Base-by-base conservation (phyloP, 2,888 invertebrate species). In the Parnassius orleans region DNA sequence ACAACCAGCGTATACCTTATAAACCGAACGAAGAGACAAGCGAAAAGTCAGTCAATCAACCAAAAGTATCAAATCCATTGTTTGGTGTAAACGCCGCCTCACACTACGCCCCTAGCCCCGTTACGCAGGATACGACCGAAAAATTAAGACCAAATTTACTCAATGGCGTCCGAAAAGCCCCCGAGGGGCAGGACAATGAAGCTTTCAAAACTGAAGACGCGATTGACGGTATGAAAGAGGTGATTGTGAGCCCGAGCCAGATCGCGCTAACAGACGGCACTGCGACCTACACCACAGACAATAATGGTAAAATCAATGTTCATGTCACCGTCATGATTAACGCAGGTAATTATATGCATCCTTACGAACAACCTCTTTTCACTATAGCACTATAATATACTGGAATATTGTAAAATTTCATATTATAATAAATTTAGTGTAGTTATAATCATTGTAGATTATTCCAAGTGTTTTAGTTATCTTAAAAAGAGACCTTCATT, bases 281-380 rank as follows among this genome's bases (percentile, higher is more conserved):
- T 50, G 88, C 91, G 61, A 92, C 93, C 65, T 94, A 95, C 89
- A 93, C 94, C 72, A 94, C 95, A 71, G 94, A 95, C 86, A 92
- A 95, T 90, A 96, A 96, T 92, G 96, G 96, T 84, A 97, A 96
- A 93, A 96, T 95, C 92, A 96, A 95, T 93, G 96, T 96, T 85
- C 96, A 95, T 93, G 96, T 96, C 84, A 96, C 96, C 83, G 96
- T 96, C 87, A 95, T 96, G 91, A 97, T 96, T 80, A 95, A 95
- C 82, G 94, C 95, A 75, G 94, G 94, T 84, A 89, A 91, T 87
- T 90, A 90, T 90, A 88, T 90, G 90, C 91, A 90, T 92, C 90
- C 90, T 86, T 89, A 86, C 80, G 84, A 83, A 85, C 78, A 79
- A 76, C 46, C 57, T 56, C 60, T 33, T 60, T 63, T 70, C 71